phyloP scores from a whole-genome alignment of 2,888 invertebrate species.

The Agrochola lota region DNA sequence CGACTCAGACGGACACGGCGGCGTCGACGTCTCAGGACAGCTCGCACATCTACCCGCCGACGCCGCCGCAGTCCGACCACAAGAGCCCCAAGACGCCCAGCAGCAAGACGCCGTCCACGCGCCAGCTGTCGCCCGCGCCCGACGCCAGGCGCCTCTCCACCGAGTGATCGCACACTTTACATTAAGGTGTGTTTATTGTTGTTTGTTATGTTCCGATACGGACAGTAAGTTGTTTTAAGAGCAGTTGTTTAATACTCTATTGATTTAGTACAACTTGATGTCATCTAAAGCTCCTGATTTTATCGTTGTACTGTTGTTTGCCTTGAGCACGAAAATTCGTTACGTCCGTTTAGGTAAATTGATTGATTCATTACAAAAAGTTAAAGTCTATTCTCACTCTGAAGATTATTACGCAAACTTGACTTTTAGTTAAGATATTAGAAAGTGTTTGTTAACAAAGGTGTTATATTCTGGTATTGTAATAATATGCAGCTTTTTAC shows the following conservation, averaged over 20 bases:
- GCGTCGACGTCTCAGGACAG: conserved; percentile 72
- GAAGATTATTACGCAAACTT: conserved; percentile 34
- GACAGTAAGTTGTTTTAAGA: conserved; percentile 56
- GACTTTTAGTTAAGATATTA: conserved; percentile 26
- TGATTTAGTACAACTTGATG: conserved; percentile 40
- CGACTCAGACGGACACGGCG: conserved; percentile 67
- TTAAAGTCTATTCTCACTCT: conserved; percentile 45
- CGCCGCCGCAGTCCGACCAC: conserved; percentile 87
- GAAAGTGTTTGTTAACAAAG: conserved; percentile 36
- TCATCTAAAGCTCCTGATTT: conserved; percentile 19
- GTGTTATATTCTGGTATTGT: conserved; percentile 26
- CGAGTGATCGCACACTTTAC: conserved; percentile 53
- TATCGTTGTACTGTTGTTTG: conserved; percentile 45
- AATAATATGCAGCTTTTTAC: conserved; percentile 20
- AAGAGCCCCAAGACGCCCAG: conserved; percentile 85
- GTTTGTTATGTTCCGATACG: conserved; percentile 61
- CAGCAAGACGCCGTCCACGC: conserved; percentile 81
- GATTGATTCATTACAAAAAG: conserved; percentile 34
- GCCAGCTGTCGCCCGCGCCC: conserved; percentile 69
- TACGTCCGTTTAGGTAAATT: conserved; percentile 31
- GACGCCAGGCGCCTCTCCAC: conserved; percentile 69
- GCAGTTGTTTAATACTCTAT: conserved; percentile 63
- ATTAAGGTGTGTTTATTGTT: conserved; percentile 61
- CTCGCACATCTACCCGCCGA: conserved; percentile 84
- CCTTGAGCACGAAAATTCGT: conserved; percentile 21